Base-by-base conservation (phyloP, 2,888 invertebrate genomes). In the Caenorhabditis sp. region DNA sequence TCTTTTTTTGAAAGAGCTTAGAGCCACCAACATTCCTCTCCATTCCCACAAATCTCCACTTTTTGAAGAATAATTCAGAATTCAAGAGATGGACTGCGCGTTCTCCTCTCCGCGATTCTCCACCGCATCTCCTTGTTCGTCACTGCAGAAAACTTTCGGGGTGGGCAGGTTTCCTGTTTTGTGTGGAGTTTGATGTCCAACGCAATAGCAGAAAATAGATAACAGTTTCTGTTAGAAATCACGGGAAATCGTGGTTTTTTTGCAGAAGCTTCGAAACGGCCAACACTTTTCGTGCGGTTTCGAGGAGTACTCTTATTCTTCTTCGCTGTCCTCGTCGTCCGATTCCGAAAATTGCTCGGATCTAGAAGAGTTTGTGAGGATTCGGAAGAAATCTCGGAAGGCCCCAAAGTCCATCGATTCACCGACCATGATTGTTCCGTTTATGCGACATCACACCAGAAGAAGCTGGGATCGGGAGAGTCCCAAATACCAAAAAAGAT, bases 401-500 rank as follows among this genome's bases (percentile, higher is more conserved):
- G 8, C 40, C 11, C 40, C 2, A 13, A 40, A 40, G 9, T 2
- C 9, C 28, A n/a, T 28, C n/a, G 55, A 32, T 4, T 56, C 56
- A 1, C 28, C 28, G 3, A 55, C 32, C 1, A 74, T 74, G 74
- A 74, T 74, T 20, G 74, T 74, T 18, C 74, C 74, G 0, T 65
- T 74, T 15, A 58, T 74, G 74, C n/a, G 74, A 8, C 65, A 74
- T 22, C 62, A 53, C 5, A 60, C 71, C 0, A 62, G 47, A 24
- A 35, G 11, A n/a, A n/a, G n/a, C n/a, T 72, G 71, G 71, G 70
- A 71, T 22, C 22, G 18, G 9, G 58, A 40, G 6, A 13, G 40
- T 13, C 40, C 40, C 9, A 3, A 20, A 11, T 37, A 50, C 11
- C 40, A 47, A 11, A 47, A 47, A 9, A n/a, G 47, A 44, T 70